Evolutionary conservation across 2,113 vertebrate genomes (phyloP).

Genomic region (Triplophysa tibetana): DNA sequence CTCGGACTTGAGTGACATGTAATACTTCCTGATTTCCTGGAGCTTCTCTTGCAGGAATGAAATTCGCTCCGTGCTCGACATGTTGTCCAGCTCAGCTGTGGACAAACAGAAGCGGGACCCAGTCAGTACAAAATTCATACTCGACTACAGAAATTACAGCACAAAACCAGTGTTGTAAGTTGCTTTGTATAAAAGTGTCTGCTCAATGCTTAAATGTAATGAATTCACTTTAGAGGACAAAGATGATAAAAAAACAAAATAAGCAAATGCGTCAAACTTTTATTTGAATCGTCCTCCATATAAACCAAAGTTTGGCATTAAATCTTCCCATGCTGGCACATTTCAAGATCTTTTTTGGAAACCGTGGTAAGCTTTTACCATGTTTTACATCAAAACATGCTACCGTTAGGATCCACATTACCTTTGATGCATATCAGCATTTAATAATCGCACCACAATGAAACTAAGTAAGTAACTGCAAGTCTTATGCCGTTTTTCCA

Average conservation of each 20-base stretch:
- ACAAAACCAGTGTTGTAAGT: background rate
- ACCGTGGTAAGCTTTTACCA: too few species aligned
- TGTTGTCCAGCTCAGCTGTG: slow-evolving; percentile 90
- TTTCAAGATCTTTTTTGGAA: background rate
- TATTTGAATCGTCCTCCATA: background rate
- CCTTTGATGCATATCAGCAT: too few species aligned
- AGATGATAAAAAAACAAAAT: too few species aligned
- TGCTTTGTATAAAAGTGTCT: too few species aligned
- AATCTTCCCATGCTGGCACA: background rate
- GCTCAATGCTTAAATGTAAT: too few species aligned
- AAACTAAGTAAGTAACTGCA: background rate
- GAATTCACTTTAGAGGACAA: too few species aligned
- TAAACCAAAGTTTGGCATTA: background rate
- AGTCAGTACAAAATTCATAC: background rate
- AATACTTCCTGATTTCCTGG: slow-evolving; percentile 97
- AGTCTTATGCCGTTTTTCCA: too few species aligned
- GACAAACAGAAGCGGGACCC: slow-evolving; percentile 1
- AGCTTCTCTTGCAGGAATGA: slow-evolving; percentile 97
- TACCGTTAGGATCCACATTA: background rate
- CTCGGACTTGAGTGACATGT: slow-evolving; percentile 97
- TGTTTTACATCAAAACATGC: too few species aligned
- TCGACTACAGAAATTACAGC: background rate
- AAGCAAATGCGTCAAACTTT: too few species aligned
- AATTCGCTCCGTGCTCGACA: slow-evolving; percentile 91
- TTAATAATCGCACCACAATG: background rate